phyloP scores from a whole-genome alignment of 1,140 invertebrate species.

The Bombus haemorrhoidalis region DNA sequence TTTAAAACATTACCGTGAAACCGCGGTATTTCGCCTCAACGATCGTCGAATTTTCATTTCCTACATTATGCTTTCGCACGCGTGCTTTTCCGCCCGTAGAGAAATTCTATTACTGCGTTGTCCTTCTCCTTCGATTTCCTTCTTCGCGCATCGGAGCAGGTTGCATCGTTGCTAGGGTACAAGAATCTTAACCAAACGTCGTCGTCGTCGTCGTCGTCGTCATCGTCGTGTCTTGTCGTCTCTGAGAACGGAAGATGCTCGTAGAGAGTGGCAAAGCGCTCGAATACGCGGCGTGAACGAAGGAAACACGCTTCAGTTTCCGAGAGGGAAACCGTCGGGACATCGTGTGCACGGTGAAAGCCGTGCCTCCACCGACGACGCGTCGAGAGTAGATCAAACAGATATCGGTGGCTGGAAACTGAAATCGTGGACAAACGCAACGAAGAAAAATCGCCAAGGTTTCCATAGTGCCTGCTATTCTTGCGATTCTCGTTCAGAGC shows the following conservation, averaged over 20 bases:
- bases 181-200: not conserved
- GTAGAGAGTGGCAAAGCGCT: not conserved
- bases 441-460: not conserved
- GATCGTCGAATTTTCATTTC: conserved; percentile 5
- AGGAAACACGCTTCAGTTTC: not conserved
- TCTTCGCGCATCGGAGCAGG: too few relatives aligned
- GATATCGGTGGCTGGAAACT: not conserved
- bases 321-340: not conserved
- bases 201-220: conserved; percentile 5
- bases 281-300: not conserved
- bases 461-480: not conserved
- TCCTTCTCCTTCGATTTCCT: too few relatives aligned
- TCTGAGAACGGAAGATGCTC: not conserved
- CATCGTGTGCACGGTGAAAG: not conserved
- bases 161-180: not conserved
- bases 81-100: too few relatives aligned
- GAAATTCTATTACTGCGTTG: not conserved
- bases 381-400: not conserved
- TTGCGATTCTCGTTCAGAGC: too few relatives aligned
- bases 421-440: not conserved
- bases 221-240: not conserved
- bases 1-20: conserved; percentile 18
- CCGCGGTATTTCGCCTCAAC: not conserved
- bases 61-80: not conserved
- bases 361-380: not conserved